Evolutionary conservation across 1,140 invertebrate species (phyloP).

Genomic region (Saxidomus purpurata): DNA sequence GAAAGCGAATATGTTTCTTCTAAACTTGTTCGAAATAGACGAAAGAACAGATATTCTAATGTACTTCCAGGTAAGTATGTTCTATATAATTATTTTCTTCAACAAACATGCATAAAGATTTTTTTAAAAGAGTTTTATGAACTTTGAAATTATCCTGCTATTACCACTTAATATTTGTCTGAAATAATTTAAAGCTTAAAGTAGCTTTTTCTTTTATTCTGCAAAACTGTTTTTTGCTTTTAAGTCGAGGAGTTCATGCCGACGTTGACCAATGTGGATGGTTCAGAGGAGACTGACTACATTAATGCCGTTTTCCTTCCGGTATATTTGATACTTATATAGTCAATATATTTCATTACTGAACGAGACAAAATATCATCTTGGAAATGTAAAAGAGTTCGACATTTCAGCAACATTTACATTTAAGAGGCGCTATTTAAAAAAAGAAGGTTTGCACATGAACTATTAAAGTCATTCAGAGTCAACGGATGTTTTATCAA

Average conservation of each 20-base stretch:
- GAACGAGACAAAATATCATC: too few relatives aligned
- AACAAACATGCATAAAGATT: neutral
- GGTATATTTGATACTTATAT: neutral
- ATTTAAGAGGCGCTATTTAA: too few relatives aligned
- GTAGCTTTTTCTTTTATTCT: neutral
- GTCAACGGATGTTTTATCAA: too few relatives aligned
- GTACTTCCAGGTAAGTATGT: neutral
- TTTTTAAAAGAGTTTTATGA: neutral
- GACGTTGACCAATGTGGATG: neutral
- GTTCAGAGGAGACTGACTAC: neutral
- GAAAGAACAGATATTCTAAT: constrained; percentile 45
- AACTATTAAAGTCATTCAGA: too few relatives aligned
- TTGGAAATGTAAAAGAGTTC: too few relatives aligned
- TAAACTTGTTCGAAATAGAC: constrained; percentile 8
- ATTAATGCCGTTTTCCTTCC: constrained; percentile 44
- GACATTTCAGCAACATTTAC: too few relatives aligned
- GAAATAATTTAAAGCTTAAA: neutral
- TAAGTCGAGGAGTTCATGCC: constrained; percentile 35
- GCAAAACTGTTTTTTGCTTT: neutral
- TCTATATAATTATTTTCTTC: neutral
- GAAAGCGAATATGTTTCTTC: neutral
- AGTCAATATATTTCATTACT: too few relatives aligned
- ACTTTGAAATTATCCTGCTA: too few relatives aligned
- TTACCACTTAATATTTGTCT: neutral
- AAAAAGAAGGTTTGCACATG: too few relatives aligned